These are phyloP conservation scores for Nephrotoma flavescens DNA, from an alignment of 2,888 invertebrate species.

Conservation along the genomic window DNA sequence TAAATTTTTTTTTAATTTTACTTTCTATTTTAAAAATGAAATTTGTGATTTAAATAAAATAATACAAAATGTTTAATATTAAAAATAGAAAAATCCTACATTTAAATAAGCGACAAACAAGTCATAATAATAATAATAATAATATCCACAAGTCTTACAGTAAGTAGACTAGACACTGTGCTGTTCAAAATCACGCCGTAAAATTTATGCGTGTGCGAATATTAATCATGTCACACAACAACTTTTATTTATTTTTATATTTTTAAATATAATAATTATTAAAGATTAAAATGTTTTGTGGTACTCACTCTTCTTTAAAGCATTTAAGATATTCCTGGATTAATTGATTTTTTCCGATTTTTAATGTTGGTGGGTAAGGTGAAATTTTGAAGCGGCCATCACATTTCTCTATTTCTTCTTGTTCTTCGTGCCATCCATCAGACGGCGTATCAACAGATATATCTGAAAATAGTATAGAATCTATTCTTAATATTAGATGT, in stretches of 20 bases:
- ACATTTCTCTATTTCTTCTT: neutral
- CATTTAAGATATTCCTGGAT: neutral
- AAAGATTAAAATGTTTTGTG: neutral
- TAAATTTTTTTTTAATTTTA: neutral
- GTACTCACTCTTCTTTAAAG: neutral
- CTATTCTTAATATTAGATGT: neutral
- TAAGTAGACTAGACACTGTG: neutral
- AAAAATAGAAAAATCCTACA: neutral
- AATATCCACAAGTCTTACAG: neutral
- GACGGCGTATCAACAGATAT: neutral
- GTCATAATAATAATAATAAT: neutral
- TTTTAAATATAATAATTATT: neutral
- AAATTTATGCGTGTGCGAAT: neutral
- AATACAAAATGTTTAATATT: neutral
- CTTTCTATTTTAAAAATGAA: neutral
- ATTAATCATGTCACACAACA: neutral
- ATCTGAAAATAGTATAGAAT: neutral
- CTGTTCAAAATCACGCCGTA: neutral
- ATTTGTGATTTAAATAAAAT: neutral
- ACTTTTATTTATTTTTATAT: neutral
- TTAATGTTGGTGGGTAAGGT: neutral
- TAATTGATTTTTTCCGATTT: neutral
- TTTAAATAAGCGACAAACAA: neutral
- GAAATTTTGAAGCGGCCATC: neutral
- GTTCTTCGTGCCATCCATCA: neutral